Conservation (phyloP, 2,797 vertebrate genomes). For the Danio aesculapii region DNA sequence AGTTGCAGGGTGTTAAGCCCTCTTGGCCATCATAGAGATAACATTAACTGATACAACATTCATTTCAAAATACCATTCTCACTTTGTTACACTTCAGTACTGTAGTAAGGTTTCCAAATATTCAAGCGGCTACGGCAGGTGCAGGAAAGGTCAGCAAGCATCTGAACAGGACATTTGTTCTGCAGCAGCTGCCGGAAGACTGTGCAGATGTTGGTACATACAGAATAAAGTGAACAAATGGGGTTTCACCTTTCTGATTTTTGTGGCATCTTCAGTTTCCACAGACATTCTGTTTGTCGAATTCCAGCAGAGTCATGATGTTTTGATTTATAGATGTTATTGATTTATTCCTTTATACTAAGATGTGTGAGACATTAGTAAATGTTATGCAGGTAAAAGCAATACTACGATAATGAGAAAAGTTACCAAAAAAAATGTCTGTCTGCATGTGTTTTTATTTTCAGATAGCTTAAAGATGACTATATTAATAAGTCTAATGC, state of each 20-base stretch:
- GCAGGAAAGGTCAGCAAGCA: slow-evolving; percentile 53
- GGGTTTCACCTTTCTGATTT: background rate
- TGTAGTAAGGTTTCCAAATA: background rate
- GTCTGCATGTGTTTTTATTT: too few species aligned
- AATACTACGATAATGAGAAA: too few species aligned
- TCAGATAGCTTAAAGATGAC: too few species aligned
- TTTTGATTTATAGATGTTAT: background rate
- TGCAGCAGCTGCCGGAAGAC: slow-evolving; percentile 27
- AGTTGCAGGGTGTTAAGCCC: too few species aligned
- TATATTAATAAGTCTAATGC: too few species aligned
- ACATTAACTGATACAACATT: background rate
- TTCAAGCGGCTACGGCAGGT: slow-evolving; percentile 47
- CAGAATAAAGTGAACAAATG: background rate
- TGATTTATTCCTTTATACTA: too few species aligned
- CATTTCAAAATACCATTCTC: background rate
- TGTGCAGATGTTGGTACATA: slow-evolving; percentile 35
- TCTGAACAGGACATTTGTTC: slow-evolving; percentile 58
- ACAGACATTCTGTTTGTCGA: background rate
- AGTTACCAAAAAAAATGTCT: too few species aligned
- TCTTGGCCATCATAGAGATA: too few species aligned
- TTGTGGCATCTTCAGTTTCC: background rate
- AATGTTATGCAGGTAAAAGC: too few species aligned
- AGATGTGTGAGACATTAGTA: too few species aligned
- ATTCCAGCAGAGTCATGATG: background rate
- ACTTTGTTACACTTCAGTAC: background rate